Percentiles rank a stretch among this genome's conserved stretches.
These are phyloP conservation scores for Diadophis punctatus DNA, from an alignment of 2,113 vertebrate genomes.

Conservation along the genomic window DNA sequence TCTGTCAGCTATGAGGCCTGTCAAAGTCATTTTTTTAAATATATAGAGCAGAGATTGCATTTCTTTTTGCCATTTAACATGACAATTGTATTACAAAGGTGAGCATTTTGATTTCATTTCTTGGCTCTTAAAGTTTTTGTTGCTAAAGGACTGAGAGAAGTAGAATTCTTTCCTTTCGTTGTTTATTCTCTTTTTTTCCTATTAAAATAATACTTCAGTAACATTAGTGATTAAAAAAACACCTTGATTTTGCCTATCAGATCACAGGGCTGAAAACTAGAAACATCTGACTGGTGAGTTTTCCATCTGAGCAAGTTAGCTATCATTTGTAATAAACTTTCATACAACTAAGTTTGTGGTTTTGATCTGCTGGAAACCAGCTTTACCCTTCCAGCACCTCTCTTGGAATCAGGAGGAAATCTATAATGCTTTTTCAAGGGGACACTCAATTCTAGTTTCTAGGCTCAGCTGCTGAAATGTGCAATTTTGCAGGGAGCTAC, in stretches of 20 bases:
- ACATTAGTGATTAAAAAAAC: neutral
- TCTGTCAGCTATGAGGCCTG: slow-evolving; percentile 48
- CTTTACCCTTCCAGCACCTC: too few relatives aligned
- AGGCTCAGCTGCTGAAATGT: neutral
- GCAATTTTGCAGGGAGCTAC: neutral
- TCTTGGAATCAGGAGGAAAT: neutral
- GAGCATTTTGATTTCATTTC: slow-evolving; percentile 33
- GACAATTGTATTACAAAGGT: slow-evolving; percentile 50
- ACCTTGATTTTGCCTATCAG: neutral
- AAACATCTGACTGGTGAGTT: neutral
- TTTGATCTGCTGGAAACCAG: neutral
- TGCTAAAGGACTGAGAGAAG: slow-evolving; percentile 10
- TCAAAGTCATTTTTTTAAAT: slow-evolving; percentile 36
- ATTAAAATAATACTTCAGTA: neutral
- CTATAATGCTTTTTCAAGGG: neutral
- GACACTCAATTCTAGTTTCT: neutral
- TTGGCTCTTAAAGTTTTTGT: slow-evolving; percentile 11
- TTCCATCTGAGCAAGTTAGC: neutral
- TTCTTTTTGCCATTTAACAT: slow-evolving; percentile 54
- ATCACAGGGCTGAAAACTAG: neutral
- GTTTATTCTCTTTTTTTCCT: slow-evolving; percentile 19
- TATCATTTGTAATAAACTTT: neutral
- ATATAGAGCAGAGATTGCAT: slow-evolving; percentile 32
- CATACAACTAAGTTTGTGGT: neutral
- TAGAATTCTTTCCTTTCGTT: neutral